phyloP scores from a whole-genome alignment of 2,797 vertebrate genomes.

The Danio jaintianensis region DNA sequence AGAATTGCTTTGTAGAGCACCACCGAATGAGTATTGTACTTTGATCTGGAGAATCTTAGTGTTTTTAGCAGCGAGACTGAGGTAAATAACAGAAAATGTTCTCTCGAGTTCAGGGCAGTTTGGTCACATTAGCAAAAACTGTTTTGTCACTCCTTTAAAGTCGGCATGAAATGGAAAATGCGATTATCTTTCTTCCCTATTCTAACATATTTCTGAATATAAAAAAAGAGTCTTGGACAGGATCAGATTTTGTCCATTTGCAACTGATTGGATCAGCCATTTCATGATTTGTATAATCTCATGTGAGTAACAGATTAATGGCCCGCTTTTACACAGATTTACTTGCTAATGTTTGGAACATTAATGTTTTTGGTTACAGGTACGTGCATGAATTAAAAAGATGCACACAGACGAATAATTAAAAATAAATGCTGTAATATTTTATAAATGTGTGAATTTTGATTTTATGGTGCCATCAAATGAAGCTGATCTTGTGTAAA shows the following conservation, averaged over 20 bases:
- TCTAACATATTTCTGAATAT: neutral
- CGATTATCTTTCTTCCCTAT: neutral
- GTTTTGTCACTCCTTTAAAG: neutral
- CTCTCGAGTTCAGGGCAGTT: slow-evolving; percentile 13
- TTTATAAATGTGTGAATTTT: neutral
- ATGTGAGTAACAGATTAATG: neutral
- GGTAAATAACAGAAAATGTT: slow-evolving; percentile 22
- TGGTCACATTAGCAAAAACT: slow-evolving; percentile 6
- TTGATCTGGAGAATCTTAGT: slow-evolving; percentile 70
- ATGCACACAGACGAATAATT: neutral
- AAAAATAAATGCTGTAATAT: neutral
- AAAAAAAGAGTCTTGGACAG: no score
- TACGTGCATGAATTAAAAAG: neutral
- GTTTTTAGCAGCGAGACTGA: slow-evolving; percentile 11
- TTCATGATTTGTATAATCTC: neutral
- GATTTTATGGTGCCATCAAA: neutral
- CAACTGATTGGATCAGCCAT: neutral
- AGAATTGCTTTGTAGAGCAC: slow-evolving; percentile 45
- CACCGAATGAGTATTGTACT: slow-evolving; percentile 64
- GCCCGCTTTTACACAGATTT: no score
- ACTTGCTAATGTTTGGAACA: no score
- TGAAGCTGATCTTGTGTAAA: neutral
- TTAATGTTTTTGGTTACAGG: neutral
- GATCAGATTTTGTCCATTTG: no score
- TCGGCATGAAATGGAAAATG: neutral